Conservation (phyloP, 2,797 vertebrate genomes). For the Todus mexicanus region DNA sequence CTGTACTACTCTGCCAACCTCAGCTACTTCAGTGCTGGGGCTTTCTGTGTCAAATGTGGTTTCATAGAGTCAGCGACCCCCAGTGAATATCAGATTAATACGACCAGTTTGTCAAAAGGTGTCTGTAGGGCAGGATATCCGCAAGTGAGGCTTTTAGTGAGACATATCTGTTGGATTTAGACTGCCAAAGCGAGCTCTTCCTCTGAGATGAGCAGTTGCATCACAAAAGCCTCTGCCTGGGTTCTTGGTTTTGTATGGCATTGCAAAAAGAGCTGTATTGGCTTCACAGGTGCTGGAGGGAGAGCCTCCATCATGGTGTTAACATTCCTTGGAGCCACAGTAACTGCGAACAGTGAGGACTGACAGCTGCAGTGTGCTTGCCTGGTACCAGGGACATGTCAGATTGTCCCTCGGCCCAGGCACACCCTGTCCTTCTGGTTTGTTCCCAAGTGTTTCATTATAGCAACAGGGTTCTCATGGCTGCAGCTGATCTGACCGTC, state of each 20-base stretch:
- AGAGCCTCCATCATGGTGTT: background rate
- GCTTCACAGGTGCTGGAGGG: background rate
- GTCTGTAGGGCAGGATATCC: background rate
- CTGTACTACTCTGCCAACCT: background rate
- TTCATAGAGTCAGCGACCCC: background rate
- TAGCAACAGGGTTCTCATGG: background rate
- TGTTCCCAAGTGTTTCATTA: background rate
- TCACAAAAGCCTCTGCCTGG: rapidly evolving
- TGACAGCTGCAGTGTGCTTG: rapidly evolving
- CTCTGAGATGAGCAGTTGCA: background rate
- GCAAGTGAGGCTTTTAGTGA: background rate
- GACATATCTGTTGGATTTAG: background rate
- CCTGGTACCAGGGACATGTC: rapidly evolving
- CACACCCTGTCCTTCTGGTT: background rate
- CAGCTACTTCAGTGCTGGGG: background rate
- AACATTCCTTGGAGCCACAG: rapidly evolving
- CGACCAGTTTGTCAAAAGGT: background rate
- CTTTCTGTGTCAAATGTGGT: background rate
- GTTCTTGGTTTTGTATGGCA: background rate
- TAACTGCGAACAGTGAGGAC: rapidly evolving
- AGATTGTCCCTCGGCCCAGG: rapidly evolving
- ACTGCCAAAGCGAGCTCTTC: background rate
- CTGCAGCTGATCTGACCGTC: background rate
- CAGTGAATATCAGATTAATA: background rate
- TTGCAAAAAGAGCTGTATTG: background rate